These are phyloP conservation scores for Euproctis similis DNA, from an alignment of 2,888 invertebrate species.

Conservation along the genomic window DNA sequence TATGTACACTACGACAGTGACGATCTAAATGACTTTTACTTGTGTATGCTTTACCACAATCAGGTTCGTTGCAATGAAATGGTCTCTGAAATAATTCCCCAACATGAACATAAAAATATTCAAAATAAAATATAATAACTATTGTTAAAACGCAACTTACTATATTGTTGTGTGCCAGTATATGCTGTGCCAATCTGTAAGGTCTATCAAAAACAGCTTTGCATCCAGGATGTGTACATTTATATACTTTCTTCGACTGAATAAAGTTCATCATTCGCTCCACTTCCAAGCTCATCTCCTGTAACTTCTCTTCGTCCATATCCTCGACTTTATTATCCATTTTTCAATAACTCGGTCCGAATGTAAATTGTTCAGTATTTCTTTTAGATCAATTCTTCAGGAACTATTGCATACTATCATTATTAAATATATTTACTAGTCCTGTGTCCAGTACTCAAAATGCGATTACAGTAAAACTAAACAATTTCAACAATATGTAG, in stretches of 20 bases:
- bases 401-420: too few relatives aligned
- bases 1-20: slow-evolving; percentile 68
- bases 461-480: too few relatives aligned
- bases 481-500: too few relatives aligned
- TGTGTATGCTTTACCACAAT: slow-evolving; percentile 77
- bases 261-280: slow-evolving; percentile 7
- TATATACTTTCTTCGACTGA: slow-evolving; percentile 15
- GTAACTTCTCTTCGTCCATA: slow-evolving; percentile 2
- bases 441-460: too few relatives aligned
- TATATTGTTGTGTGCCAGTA: slow-evolving; percentile 71
- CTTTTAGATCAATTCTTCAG: too few relatives aligned
- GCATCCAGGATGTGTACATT: slow-evolving; percentile 47
- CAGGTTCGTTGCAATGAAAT: slow-evolving; percentile 72
- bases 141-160: too few relatives aligned
- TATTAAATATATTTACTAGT: too few relatives aligned
- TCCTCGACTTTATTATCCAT: neutral
- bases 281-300: slow-evolving; percentile 3
- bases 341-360: too few relatives aligned
- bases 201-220: slow-evolving; percentile 65
- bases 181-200: slow-evolving; percentile 72
- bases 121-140: too few relatives aligned
- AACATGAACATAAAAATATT: neutral
- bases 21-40: slow-evolving; percentile 78
- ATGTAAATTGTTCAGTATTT: too few relatives aligned
- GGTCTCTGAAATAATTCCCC: slow-evolving; percentile 60